Base-by-base conservation (phyloP, 1,140 invertebrate species). In the Megalonaias nervosa region DNA sequence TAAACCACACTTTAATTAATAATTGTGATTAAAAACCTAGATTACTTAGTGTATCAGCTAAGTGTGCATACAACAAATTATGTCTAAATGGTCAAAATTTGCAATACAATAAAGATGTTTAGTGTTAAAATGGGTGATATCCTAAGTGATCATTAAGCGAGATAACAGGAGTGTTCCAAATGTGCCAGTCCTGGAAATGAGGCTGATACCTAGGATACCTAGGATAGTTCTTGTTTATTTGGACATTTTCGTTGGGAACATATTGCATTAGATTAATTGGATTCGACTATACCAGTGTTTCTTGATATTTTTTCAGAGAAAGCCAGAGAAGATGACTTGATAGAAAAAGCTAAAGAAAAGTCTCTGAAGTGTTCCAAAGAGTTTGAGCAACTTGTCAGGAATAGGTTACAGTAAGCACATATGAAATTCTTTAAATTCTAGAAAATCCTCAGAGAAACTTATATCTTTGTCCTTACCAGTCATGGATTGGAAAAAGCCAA, bases 341-440 rank as follows among this genome's bases (percentile, higher is more conserved):
- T 60, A 17, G 65, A 71, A 61, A 21, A 67, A 62, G 62, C 59
- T 12, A 68, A 66, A 26, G 62, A 59, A 15, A 77, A 68, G 58
- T 65, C 58, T 55, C 16, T 72, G 65, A 48, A 71, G 55, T 71
- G 70, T 72, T 61, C 38, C 19, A 61, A 71, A 1, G n/a, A 57
- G 12, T 77, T 77, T 65, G 26, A 38, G 31, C 16, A 55, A 56
- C 26, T 67, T 16, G 69, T 77, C 6, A 26, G 12, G 64, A 55
- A 71, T 23, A 77, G 73, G 67, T 17, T 77, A 16, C 15, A 72
- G 75, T 77, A 72, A 60, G 70, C 68, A n/a, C 19, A 38, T n/a
- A 74, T 11, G 17, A 64, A 48, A 48, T 48, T 48, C 38, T 48
- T 48, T 48, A 9, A 48, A 48, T 48, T 5, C 38, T 48, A 6